Evolutionary conservation across 2,113 vertebrate genomes (phyloP).

Genomic region (Calidris pygmaea): DNA sequence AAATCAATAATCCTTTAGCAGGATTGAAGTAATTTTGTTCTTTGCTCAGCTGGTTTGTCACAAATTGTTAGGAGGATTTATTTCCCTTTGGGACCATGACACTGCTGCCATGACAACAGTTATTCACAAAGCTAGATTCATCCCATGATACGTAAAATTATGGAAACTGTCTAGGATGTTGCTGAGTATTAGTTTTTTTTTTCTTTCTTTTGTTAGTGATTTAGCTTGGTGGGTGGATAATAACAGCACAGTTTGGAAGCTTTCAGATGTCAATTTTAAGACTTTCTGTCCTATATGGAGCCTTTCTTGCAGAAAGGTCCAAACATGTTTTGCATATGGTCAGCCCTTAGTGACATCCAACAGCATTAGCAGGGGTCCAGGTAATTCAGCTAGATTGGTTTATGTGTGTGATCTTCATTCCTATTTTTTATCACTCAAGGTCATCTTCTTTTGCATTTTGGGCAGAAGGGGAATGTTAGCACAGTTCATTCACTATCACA

Average conservation of each 20-base stretch:
- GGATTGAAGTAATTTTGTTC: constrained; percentile 40
- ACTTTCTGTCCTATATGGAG: not conserved
- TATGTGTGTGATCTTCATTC: not conserved
- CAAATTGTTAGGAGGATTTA: constrained; percentile 47
- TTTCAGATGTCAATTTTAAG: constrained; percentile 11
- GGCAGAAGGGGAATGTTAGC: not conserved
- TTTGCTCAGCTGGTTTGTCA: constrained; percentile 55
- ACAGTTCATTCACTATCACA: not conserved
- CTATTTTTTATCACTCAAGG: not conserved
- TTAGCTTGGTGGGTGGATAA: constrained; percentile 5
- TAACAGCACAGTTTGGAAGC: not conserved
- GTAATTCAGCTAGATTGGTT: not conserved
- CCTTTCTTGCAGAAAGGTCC: not conserved
- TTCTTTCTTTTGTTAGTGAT: constrained; percentile 20
- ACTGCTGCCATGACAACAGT: constrained; percentile 51
- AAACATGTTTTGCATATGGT: not conserved
- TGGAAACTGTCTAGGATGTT: not conserved
- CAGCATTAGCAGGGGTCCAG: not conserved
- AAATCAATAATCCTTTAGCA: constrained; percentile 46
- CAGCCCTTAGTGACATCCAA: not conserved
- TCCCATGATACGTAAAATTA: constrained; percentile 22
- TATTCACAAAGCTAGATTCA: constrained; percentile 33
- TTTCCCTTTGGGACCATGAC: constrained; percentile 40
- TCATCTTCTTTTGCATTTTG: not conserved
- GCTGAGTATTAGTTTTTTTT: not conserved